These are phyloP conservation scores for Ophioninae sp. DNA, from an alignment of 2,888 invertebrate species.

Conservation along the genomic window DNA sequence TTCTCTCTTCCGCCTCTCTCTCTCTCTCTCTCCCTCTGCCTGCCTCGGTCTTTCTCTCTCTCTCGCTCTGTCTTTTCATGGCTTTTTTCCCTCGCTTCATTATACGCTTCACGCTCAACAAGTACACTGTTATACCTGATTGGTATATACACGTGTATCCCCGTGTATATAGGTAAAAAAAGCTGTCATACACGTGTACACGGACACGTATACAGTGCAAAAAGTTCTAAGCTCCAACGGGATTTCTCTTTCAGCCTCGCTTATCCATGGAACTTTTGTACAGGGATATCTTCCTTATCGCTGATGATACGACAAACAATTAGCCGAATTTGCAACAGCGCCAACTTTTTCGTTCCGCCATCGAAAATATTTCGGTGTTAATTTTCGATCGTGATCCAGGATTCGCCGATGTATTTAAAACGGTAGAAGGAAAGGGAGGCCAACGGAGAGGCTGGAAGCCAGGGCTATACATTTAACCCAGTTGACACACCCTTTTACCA, in stretches of 20 bases:
- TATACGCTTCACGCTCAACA: conserved; percentile 34
- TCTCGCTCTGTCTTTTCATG: background rate
- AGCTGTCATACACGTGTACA: background rate
- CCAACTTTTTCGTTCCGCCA: background rate
- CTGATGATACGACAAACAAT: conserved; percentile 25
- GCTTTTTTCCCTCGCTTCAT: conserved; percentile 4
- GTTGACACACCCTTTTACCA: too few relatives aligned
- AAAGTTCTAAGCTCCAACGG: conserved; percentile 34
- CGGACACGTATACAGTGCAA: background rate
- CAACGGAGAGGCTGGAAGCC: too few relatives aligned
- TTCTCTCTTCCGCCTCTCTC: too few relatives aligned
- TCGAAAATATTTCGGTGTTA: background rate
- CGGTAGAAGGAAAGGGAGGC: too few relatives aligned
- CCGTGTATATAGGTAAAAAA: background rate
- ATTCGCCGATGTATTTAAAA: too few relatives aligned
- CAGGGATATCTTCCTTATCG: conserved; percentile 24
- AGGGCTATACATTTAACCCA: too few relatives aligned
- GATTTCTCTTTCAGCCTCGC: conserved; percentile 21
- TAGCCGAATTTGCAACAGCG: conserved; percentile 1
- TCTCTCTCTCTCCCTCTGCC: background rate
- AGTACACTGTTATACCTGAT: conserved; percentile 39
- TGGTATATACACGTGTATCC: background rate
- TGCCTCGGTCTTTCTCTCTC: background rate
- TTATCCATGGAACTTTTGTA: conserved; percentile 19
- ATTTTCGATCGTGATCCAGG: too few relatives aligned